These are phyloP conservation scores for Watsonalla binaria DNA, from an alignment of 2,888 invertebrate species.

Conservation along the genomic window DNA sequence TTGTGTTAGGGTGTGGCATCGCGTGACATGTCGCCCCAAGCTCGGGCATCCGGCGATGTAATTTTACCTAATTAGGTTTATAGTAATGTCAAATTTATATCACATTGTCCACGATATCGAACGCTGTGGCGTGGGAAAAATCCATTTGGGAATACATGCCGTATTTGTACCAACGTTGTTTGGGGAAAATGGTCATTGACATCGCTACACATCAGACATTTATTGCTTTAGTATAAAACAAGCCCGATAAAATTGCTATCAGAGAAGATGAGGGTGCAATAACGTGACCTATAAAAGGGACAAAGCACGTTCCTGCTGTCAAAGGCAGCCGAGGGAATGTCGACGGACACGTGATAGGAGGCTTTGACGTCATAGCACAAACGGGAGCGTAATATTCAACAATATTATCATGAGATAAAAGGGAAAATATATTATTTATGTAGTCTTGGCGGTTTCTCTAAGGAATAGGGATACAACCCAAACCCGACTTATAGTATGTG, in stretches of 20 bases:
- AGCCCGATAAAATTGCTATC: too few species aligned
- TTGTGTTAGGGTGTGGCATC: constrained; percentile 42
- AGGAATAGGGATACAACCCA: too few species aligned
- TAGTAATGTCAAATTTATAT: neutral
- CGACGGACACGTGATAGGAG: neutral
- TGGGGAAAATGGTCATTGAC: constrained; percentile 5
- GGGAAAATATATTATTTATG: neutral
- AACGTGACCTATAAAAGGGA: constrained; percentile 22
- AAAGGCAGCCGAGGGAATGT: neutral
- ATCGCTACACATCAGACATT: constrained; percentile 2
- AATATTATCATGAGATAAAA: neutral
- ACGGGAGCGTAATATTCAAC: neutral
- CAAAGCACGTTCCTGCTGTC: constrained; percentile 9
- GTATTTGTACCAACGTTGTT: constrained; percentile 3
- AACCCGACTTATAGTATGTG: too few species aligned
- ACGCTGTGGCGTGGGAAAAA: neutral
- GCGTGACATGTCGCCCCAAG: constrained; percentile 42
- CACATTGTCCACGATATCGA: neutral
- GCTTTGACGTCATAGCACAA: neutral
- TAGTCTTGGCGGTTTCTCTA: neutral
- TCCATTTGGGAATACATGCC: neutral
- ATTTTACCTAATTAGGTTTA: constrained; percentile 19
- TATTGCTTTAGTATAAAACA: too few species aligned
- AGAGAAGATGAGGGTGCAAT: constrained; percentile 9
- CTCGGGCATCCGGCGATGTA: constrained; percentile 24